Percentiles rank a stretch among this genome's conserved stretches.
Evolutionary conservation across 2,888 invertebrate genomes (phyloP).

Genomic region (Lottia scabra): DNA sequence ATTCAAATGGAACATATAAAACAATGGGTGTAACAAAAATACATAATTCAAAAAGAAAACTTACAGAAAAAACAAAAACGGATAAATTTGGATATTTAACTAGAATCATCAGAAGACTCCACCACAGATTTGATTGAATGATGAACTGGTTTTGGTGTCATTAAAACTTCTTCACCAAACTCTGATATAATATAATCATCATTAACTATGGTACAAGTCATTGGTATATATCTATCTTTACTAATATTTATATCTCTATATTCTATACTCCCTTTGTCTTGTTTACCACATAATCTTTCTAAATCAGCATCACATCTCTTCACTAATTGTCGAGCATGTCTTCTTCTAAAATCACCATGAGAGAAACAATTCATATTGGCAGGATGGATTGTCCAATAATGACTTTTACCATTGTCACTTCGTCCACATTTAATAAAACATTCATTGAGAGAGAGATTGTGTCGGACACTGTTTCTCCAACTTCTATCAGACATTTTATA

Average conservation of each 20-base stretch:
- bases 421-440: slow-evolving; percentile 35
- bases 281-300: neutral
- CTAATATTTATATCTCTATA: neutral
- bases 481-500: slow-evolving; percentile 25
- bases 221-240: neutral
- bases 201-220: neutral
- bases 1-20: no score
- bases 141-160: neutral
- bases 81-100: no score
- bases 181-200: neutral
- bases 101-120: neutral
- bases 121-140: neutral
- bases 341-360: slow-evolving; percentile 35
- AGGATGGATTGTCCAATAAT: slow-evolving; percentile 39
- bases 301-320: slow-evolving; percentile 5
- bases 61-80: no score
- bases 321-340: slow-evolving; percentile 22
- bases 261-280: neutral
- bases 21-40: no score
- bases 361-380: slow-evolving; percentile 34
- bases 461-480: slow-evolving; percentile 39
- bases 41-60: no score
- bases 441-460: slow-evolving; percentile 41
- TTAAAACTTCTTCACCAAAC: neutral
- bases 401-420: slow-evolving; percentile 32